These are phyloP conservation scores for Spea hammondii DNA, from an alignment of 2,797 vertebrate genomes.

Conservation along the genomic window DNA sequence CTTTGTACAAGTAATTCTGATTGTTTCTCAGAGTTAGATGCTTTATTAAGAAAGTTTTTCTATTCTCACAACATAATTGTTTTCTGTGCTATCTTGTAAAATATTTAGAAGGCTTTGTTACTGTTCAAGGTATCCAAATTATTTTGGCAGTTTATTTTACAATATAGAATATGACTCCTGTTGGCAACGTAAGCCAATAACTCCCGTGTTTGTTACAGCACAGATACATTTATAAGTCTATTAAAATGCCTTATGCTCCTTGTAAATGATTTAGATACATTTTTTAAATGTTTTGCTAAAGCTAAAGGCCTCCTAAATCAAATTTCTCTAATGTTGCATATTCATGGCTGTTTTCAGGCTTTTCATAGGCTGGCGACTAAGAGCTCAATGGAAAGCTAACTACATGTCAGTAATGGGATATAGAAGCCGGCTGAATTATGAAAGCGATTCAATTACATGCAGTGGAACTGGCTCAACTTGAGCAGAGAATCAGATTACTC, in stretches of 20 bases:
- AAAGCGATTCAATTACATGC: not conserved
- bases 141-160: conserved; percentile 75
- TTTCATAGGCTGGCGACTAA: not conserved
- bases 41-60: not conserved
- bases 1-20: no score
- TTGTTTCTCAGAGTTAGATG: not conserved
- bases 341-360: not conserved
- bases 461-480: no score
- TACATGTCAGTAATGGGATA: not conserved
- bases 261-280: conserved; percentile 71
- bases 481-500: no score
- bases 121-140: conserved; percentile 71
- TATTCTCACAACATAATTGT: conserved; percentile 15
- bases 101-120: conserved; percentile 68
- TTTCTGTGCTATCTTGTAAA: conserved; percentile 62
- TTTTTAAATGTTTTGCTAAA: conserved; percentile 68
- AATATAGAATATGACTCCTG: conserved; percentile 70
- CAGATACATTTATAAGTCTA: conserved; percentile 73
- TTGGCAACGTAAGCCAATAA: conserved; percentile 72
- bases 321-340: not conserved
- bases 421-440: not conserved
- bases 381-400: not conserved
- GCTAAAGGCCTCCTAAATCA: conserved; percentile 32
- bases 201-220: conserved; percentile 70
- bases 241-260: conserved; percentile 73